Evolutionary conservation across 2,888 invertebrate species (phyloP), one percentile per base, ranked within the genome.

Genomic region (Drosophila mercatorum): DNA sequence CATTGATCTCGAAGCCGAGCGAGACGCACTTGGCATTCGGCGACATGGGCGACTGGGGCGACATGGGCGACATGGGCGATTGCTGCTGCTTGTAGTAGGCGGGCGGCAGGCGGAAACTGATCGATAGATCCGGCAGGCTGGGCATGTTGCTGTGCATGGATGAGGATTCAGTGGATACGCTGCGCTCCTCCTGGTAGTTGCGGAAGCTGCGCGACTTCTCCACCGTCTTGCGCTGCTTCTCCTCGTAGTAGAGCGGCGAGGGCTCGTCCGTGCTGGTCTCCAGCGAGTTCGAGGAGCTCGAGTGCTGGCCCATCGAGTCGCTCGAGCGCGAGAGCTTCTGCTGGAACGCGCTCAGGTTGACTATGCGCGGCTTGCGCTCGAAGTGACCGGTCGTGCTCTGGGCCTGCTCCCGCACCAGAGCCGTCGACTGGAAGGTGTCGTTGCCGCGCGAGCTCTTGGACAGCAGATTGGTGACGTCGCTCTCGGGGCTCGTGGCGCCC

Each of bases 131-230:
- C n/a, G 92, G 92, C 65, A 92, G 75, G 73, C 92, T 92, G 70
- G 92, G 93, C 91, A 92, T 92, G 57, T 91, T 91, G 55, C 75
- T 90, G 69, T 87, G 91, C 55, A 88, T 73, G 11, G 56, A 53
- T 41, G 53, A 11, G 12, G 65, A n/a, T 2, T 73, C 47, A 26
- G 28, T 68, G 10, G 56, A 43, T 4, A 62, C 57, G 40, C 75
- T 60, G 11, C 68, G 78, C 5, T 90, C 89, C 80, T 94, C 94
- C 40, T 94, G 94, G 73, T 94, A 94, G 89, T 94, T 94, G 84
- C 95, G 94, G 92, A 96, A 96, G 87, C 96, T 96, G 75, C 95
- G 95, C 3, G 96, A 95, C 91, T 96, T 96, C 58, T 95, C 94
- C 31, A 96, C 94, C 28, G 95, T 94, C 91, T 94, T 95, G 75